Conservation (phyloP, 2,888 invertebrate species). For the Drosophila anomelani region DNA sequence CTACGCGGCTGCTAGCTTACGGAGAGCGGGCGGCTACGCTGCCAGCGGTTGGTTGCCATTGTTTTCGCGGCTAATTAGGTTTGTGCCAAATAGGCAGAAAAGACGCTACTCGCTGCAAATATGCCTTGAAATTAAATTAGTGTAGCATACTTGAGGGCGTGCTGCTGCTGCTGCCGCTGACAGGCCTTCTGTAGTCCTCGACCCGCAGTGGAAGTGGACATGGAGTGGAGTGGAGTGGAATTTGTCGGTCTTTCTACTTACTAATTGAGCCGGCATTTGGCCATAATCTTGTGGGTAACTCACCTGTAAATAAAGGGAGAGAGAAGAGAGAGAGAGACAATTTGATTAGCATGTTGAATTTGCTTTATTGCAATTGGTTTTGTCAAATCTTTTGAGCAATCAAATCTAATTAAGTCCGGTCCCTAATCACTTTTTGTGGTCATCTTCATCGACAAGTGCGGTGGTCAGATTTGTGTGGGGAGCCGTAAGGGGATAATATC, state of each 20-base stretch:
- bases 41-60: slow-evolving; percentile 51
- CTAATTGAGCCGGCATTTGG: slow-evolving; percentile 78
- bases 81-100: slow-evolving; percentile 78
- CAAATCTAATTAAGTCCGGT: slow-evolving; percentile 69
- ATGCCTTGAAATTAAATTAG: slow-evolving; percentile 61
- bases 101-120: slow-evolving; percentile 54
- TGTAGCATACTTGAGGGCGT: slow-evolving; percentile 50
- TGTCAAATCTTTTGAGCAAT: slow-evolving; percentile 75
- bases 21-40: not conserved
- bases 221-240: slow-evolving; percentile 30
- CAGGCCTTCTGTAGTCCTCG: slow-evolving; percentile 18
- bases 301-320: slow-evolving; percentile 75
- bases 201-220: slow-evolving; percentile 5
- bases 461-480: slow-evolving; percentile 8
- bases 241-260: slow-evolving; percentile 68
- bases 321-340: slow-evolving; percentile 32
- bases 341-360: slow-evolving; percentile 56
- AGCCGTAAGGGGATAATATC: slow-evolving; percentile 4
- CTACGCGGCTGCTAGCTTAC: slow-evolving; percentile 18
- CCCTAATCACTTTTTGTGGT: slow-evolving; percentile 72
- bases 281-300: slow-evolving; percentile 77
- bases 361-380: slow-evolving; percentile 40
- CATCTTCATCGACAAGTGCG: slow-evolving; percentile 32
- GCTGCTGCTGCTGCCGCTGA: slow-evolving; percentile 12
- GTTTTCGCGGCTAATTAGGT: slow-evolving; percentile 81